Evolutionary conservation across 2,113 vertebrate genomes (phyloP).

Genomic region (Lasiurus cinereus): DNA sequence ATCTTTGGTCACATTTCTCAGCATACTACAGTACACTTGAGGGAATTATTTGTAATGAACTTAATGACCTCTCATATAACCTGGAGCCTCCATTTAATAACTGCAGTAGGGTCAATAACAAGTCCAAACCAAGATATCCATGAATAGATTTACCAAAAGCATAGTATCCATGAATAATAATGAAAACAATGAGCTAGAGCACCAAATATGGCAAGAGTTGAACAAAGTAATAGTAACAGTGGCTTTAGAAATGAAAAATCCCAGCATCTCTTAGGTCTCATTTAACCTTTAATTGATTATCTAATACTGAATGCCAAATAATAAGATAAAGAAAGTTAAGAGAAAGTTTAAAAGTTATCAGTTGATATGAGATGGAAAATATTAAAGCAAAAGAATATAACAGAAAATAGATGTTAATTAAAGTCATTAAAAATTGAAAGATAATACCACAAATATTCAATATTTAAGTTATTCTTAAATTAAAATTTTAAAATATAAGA

Average conservation of each 20-base stretch:
- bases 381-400: no score
- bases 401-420: neutral
- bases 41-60: neutral
- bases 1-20: neutral
- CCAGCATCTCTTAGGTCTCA: neutral
- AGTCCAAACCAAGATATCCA: neutral
- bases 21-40: neutral
- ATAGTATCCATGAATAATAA: neutral
- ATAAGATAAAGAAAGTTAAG: neutral
- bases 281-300: neutral
- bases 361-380: neutral
- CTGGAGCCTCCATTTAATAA: neutral
- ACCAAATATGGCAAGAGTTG: neutral
- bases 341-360: neutral
- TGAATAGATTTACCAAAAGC: neutral
- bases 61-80: neutral
- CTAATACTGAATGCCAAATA: neutral
- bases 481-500: conserved; percentile 1
- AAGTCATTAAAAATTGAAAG: neutral
- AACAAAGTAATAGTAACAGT: neutral
- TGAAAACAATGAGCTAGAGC: neutral
- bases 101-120: neutral
- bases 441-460: neutral
- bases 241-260: neutral
- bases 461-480: conserved; percentile 27